Base-by-base conservation (phyloP, 2,797 vertebrate species). In the Psittacula echo region DNA sequence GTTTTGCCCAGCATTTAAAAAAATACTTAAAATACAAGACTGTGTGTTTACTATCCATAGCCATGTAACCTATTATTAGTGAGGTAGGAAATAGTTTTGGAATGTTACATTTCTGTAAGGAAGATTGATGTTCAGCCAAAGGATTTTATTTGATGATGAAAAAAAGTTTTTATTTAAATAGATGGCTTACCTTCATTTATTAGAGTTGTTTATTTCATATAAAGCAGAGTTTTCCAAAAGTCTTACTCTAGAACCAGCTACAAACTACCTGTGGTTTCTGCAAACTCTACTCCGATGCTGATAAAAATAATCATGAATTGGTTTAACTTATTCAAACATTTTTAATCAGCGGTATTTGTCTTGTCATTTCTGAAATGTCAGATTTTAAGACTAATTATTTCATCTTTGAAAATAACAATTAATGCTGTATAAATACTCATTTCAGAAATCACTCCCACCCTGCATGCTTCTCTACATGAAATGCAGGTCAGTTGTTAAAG, bases 351-450 rank as follows among this genome's bases (percentile, higher is more conserved):
- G 30, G 5, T 66, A 70, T 81, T 91, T 96, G 17, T 48, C 13
- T 9, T 90, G 30, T 56, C 34, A 47, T 74, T 90, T 94, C 51
- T 84, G 71, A 91, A 94, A 86, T 82, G 34, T 76, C 58, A 44
- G 32, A 51, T 76, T 86, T 73, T 90, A 86, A 76, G 65, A 27
- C 41, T 82, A 85, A 87, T 91, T 82, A 58, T 82, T 85, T 70
- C 0, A 67, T 76, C 37, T 65, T 84, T 65, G 56, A 83, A 47
- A 68, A 60, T 26, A 87, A 32, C 11, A 56, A 29, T 61, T 79
- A 88, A 64, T 60, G 44, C 32, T 54, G 3, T 82, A 27, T 82
- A 87, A 85, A 90, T 60, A 67, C 20, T 72, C 24, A 37, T 85
- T 94, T 79, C 29, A 42, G 39, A 56, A 79, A 76, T 86, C 50